Evolutionary conservation across 2,797 vertebrate genomes (phyloP).

Genomic region (Cirrhinus mrigala): DNA sequence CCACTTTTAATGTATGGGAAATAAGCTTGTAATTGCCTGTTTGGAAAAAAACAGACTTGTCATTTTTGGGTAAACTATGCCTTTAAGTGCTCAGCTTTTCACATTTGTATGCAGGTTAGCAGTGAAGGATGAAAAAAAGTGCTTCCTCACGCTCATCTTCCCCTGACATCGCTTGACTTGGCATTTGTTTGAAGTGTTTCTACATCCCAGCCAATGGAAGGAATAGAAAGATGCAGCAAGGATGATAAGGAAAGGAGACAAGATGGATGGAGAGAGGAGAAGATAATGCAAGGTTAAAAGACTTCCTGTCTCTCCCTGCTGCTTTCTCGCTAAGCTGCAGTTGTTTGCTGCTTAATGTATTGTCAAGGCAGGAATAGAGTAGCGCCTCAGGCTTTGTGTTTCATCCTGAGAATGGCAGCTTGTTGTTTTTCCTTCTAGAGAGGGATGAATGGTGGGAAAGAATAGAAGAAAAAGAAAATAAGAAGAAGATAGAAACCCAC

Average conservation of each 20-base stretch:
- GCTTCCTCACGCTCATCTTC: neutral
- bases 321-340: constrained; percentile 23
- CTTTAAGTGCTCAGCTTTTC: neutral
- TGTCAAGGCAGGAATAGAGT: constrained; percentile 31
- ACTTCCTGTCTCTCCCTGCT: constrained; percentile 19
- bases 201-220: constrained; percentile 48
- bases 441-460: constrained; percentile 1
- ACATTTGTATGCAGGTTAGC: neutral
- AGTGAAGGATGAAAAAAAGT: neutral
- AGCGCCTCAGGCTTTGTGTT: constrained; percentile 33
- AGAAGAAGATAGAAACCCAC: neutral
- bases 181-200: constrained; percentile 29
- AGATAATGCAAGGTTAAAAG: constrained; percentile 29
- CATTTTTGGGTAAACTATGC: neutral
- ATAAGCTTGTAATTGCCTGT: neutral
- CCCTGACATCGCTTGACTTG: constrained; percentile 36
- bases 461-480: constrained; percentile 5
- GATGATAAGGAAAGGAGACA: neutral
- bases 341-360: constrained; percentile 33
- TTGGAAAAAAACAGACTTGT: neutral
- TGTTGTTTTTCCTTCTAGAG: constrained; percentile 30
- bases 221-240: constrained; percentile 2
- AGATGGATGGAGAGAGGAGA: constrained; percentile 35
- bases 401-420: constrained; percentile 42
- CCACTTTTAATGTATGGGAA: neutral